phyloP scores from a whole-genome alignment of 2,888 invertebrate genomes.

The Melanotus villosus region DNA sequence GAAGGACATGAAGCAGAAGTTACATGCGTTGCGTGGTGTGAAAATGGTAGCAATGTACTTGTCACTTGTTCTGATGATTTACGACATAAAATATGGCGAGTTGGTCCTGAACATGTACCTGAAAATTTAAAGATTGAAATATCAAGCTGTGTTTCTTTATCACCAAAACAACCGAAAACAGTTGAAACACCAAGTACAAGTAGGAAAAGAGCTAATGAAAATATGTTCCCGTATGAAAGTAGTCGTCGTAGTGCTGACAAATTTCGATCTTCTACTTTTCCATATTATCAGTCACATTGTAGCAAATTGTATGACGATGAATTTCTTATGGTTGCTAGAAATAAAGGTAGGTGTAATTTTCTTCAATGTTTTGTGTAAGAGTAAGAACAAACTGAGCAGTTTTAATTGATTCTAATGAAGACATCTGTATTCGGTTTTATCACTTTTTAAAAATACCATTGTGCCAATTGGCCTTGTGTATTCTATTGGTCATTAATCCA shows the following conservation, averaged over 20 bases:
- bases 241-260: not conserved
- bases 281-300: not conserved
- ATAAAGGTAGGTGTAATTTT: not conserved
- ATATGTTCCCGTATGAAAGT: not conserved
- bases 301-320: not conserved
- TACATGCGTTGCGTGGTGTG: conserved; percentile 88
- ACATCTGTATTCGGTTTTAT: too few relatives aligned
- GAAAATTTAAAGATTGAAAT: conserved; percentile 60
- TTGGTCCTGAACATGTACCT: conserved; percentile 71
- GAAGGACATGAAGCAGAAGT: conserved; percentile 89
- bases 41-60: conserved; percentile 73
- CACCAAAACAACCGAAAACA: not conserved
- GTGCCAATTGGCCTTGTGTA: too few relatives aligned
- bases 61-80: conserved; percentile 91
- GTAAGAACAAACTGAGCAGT: too few relatives aligned
- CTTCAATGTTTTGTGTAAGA: not conserved
- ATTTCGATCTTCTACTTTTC: not conserved
- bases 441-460: too few relatives aligned
- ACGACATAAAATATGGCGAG: conserved; percentile 82
- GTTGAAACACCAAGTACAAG: not conserved
- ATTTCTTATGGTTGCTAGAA: not conserved
- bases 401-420: too few relatives aligned
- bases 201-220: not conserved
- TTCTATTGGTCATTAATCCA: too few relatives aligned
- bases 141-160: conserved; percentile 52